Percentiles rank a stretch among this genome's conserved stretches.
These are phyloP conservation scores for Sebastes ruberrimus DNA, from an alignment of 2,797 vertebrate species.

Conservation along the genomic window DNA sequence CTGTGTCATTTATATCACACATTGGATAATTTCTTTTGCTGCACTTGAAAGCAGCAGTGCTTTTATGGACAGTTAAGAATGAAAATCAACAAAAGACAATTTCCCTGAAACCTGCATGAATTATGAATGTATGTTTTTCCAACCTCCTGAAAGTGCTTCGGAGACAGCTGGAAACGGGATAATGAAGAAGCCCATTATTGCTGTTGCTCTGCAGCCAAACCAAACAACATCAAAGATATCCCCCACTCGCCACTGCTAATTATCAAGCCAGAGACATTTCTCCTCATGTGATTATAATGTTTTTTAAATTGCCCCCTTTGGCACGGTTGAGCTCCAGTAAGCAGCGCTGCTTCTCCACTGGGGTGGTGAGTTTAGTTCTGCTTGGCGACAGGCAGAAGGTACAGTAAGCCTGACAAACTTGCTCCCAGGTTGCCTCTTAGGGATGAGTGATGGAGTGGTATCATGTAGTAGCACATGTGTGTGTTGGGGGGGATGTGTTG, in stretches of 20 bases:
- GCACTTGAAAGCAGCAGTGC: neutral
- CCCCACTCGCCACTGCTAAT: slow-evolving; percentile 46
- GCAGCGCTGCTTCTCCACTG: slow-evolving; percentile 17
- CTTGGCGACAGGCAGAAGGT: slow-evolving; percentile 45
- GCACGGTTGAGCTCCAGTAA: slow-evolving; percentile 39
- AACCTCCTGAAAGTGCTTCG: neutral
- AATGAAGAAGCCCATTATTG: slow-evolving; percentile 44
- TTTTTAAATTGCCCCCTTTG: slow-evolving; percentile 60
- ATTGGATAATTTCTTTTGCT: neutral
- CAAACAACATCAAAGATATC: slow-evolving; percentile 42
- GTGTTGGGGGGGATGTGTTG: neutral
- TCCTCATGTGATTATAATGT: slow-evolving; percentile 63
- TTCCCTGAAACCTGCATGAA: slow-evolving; percentile 9
- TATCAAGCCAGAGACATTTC: slow-evolving; percentile 62
- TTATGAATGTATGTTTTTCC: slow-evolving; percentile 12
- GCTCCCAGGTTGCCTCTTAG: slow-evolving; percentile 50
- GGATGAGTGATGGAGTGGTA: slow-evolving; percentile 18
- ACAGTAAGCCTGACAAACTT: slow-evolving; percentile 46
- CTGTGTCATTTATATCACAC: neutral
- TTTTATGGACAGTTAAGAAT: neutral
- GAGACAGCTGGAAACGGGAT: slow-evolving; percentile 33
- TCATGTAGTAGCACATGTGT: slow-evolving; percentile 2
- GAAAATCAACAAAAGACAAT: neutral
- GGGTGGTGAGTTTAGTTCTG: slow-evolving; percentile 39
- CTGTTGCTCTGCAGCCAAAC: slow-evolving; percentile 37